Evolutionary conservation across 2,113 vertebrate genomes (phyloP).

Genomic region (Nerophis ophidion): DNA sequence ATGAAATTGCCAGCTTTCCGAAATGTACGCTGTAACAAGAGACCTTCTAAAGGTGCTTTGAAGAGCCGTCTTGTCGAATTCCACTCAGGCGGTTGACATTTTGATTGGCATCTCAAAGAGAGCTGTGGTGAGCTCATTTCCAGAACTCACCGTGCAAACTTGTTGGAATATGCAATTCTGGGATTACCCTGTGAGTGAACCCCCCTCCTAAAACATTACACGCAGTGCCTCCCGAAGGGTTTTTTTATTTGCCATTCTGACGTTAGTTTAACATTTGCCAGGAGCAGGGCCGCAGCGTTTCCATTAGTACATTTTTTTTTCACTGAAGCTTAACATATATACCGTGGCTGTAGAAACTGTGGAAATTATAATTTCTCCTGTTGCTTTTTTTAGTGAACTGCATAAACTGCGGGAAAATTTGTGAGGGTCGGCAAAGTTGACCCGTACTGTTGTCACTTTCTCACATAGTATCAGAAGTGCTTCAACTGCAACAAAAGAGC

Average conservation of each 20-base stretch:
- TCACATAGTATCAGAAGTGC: too few relatives aligned
- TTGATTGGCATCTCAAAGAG: conserved; percentile 31
- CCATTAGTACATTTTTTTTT: conserved; percentile 21
- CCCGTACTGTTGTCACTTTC: too few relatives aligned
- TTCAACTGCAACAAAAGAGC: too few relatives aligned
- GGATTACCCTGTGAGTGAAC: conserved; percentile 1
- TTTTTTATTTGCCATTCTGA: conserved; percentile 12
- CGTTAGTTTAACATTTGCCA: conserved; percentile 18
- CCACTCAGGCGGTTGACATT: conserved; percentile 10
- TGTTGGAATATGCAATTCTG: conserved; percentile 1
- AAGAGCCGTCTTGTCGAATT: conserved; percentile 16
- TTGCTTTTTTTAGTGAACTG: too few relatives aligned
- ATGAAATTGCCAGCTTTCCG: not conserved
- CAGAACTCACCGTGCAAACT: conserved; percentile 11
- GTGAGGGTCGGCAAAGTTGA: too few relatives aligned
- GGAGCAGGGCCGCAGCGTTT: conserved; percentile 6
- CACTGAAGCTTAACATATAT: not conserved
- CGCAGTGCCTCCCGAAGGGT: conserved; percentile 4
- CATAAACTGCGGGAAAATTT: too few relatives aligned
- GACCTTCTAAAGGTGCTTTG: not conserved
- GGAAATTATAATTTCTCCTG: too few relatives aligned
- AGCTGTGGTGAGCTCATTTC: conserved; percentile 12
- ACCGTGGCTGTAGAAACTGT: too few relatives aligned
- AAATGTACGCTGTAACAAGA: not conserved
- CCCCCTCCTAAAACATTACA: conserved; percentile 3